Evolutionary conservation across 1,140 invertebrate species (phyloP).

Genomic region (Trachelipus rathkii): DNA sequence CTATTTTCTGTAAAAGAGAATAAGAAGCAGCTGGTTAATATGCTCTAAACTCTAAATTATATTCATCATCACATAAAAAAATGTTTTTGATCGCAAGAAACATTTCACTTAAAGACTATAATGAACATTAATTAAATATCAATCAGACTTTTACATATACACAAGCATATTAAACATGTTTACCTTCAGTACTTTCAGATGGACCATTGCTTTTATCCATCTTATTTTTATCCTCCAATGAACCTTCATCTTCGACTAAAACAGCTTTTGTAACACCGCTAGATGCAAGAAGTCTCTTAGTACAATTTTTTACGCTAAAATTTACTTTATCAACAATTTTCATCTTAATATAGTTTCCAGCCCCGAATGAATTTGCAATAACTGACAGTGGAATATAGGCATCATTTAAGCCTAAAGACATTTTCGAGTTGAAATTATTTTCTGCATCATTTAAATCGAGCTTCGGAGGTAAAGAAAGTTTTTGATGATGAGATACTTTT

Average conservation of each 20-base stretch:
- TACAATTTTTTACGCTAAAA: background rate
- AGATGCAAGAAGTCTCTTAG: background rate
- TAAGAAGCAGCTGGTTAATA: too few relatives aligned
- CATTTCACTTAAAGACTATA: too few relatives aligned
- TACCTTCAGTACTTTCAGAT: too few relatives aligned
- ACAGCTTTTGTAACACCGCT: background rate
- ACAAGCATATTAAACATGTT: too few relatives aligned
- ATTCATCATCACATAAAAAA: too few relatives aligned
- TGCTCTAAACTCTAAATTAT: too few relatives aligned
- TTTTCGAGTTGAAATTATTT: background rate
- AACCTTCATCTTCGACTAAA: background rate
- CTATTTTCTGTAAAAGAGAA: too few relatives aligned
- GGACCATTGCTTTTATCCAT: too few relatives aligned
- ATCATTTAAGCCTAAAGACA: background rate
- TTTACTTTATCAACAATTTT: background rate
- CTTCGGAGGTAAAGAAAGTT: background rate
- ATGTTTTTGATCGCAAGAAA: too few relatives aligned
- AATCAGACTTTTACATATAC: too few relatives aligned
- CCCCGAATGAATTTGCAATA: background rate
- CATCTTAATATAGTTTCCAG: background rate
- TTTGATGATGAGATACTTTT: background rate
- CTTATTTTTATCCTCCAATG: too few relatives aligned
- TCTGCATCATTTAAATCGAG: background rate
- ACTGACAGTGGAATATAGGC: background rate
- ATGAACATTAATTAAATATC: too few relatives aligned